These are phyloP conservation scores for Taxidea taxus DNA, from an alignment of 2,113 vertebrate genomes.

Conservation along the genomic window DNA sequence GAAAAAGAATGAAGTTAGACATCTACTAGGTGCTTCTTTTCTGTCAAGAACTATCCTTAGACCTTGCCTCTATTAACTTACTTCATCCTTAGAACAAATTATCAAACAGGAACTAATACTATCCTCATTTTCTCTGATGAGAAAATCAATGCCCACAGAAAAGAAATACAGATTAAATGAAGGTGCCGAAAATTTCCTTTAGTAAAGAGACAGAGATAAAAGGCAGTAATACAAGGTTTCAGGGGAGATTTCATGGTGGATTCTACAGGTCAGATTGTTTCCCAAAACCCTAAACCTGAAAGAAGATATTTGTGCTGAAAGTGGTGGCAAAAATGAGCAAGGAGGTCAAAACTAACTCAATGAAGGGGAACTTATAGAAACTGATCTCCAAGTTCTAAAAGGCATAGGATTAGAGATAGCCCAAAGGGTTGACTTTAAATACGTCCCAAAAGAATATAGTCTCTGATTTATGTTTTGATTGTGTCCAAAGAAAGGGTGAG, in stretches of 20 bases:
- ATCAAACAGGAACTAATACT: background rate
- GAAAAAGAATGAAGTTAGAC: background rate
- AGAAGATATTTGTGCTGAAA: background rate
- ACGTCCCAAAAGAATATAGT: background rate
- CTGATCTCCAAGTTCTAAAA: background rate
- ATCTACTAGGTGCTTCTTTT: background rate
- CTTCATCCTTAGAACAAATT: background rate
- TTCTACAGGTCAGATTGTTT: background rate
- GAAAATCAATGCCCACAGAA: background rate
- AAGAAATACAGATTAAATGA: background rate
- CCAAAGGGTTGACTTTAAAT: background rate
- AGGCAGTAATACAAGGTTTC: background rate
- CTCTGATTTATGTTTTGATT: background rate
- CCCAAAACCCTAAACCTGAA: background rate
- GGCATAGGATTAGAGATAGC: background rate
- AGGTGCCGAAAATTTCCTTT: background rate
- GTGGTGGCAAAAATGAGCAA: background rate
- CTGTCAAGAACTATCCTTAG: background rate
- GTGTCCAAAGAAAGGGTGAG: background rate
- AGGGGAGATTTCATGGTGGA: background rate
- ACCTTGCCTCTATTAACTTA: background rate
- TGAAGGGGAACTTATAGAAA: background rate
- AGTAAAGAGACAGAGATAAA: background rate
- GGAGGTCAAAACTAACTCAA: background rate
- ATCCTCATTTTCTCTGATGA: background rate